Evolutionary conservation across 2,797 vertebrate species (phyloP).

Genomic region (Nannoperca obscura): DNA sequence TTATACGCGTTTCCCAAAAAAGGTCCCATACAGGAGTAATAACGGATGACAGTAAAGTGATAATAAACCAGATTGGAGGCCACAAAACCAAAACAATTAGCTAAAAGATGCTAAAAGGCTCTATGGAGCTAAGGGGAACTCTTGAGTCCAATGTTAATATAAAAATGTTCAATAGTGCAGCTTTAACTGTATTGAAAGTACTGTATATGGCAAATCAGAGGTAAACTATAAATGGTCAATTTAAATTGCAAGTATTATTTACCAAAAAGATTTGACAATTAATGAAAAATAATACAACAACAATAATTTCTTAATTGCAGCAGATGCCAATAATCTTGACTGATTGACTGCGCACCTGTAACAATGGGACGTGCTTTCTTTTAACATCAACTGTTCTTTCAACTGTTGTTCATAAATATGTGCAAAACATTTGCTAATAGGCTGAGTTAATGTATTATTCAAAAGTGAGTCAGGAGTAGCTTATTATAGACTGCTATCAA

Average conservation of each 20-base stretch:
- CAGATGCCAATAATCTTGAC: slow-evolving; percentile 6
- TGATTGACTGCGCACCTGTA: neutral
- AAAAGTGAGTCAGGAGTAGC: slow-evolving; percentile 47
- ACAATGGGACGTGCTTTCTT: neutral
- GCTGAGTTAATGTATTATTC: slow-evolving; percentile 54
- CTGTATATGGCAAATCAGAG: neutral
- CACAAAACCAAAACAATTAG: neutral
- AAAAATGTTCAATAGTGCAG: neutral
- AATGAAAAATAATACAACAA: neutral
- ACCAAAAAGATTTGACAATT: too few relatives aligned
- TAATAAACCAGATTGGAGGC: neutral
- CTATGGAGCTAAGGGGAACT: neutral
- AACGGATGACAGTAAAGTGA: neutral
- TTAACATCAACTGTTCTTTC: slow-evolving; percentile 14
- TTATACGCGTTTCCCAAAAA: neutral
- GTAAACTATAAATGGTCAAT: neutral
- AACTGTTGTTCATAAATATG: slow-evolving; percentile 37
- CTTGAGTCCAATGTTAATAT: neutral
- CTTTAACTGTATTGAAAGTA: neutral
- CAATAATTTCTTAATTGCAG: neutral
- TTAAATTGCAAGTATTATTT: neutral
- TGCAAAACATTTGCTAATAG: slow-evolving; percentile 48
- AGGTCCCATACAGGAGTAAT: neutral
- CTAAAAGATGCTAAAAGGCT: neutral
- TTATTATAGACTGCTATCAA: slow-evolving; percentile 59